A percentile compares a stretch with the other conserved stretches of the same genome.
phyloP scores from a whole-genome alignment of 2,113 vertebrate genomes.

The Helogale parvula region DNA sequence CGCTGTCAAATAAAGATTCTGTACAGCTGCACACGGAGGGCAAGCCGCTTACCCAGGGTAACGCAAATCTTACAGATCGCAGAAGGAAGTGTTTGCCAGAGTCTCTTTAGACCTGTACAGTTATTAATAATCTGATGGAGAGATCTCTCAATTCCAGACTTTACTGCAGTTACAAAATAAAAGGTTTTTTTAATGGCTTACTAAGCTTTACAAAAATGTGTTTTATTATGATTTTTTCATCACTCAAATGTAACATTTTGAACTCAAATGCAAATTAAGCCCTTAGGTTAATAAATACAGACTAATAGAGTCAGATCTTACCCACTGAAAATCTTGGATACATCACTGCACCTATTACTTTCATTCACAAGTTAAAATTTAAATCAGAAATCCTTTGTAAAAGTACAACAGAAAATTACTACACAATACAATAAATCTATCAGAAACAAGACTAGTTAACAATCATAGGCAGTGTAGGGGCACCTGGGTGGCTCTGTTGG shows the following conservation, averaged over 20 bases:
- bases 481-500: too few relatives aligned
- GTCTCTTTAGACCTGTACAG: neutral
- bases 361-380: slow-evolving; percentile 40
- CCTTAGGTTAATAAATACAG: slow-evolving; percentile 9
- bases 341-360: neutral
- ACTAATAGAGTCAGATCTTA: neutral
- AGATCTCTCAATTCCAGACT: neutral
- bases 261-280: neutral
- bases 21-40: neutral
- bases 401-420: slow-evolving; percentile 27
- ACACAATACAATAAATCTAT: neutral
- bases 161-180: neutral
- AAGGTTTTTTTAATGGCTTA: neutral
- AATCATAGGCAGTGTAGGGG: neutral
- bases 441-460: neutral
- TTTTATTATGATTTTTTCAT: neutral
- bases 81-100: neutral
- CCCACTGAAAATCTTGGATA: slow-evolving; percentile 23
- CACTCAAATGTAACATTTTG: neutral
- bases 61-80: neutral
- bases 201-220: slow-evolving; percentile 12
- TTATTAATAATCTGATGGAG: neutral
- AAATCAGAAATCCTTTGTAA: slow-evolving; percentile 31
- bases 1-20: neutral
- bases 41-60: neutral